Evolutionary conservation across 1,140 invertebrate genomes (phyloP), one percentile per base, ranked within the genome.

Genomic region (Tachypleus tridentatus): DNA sequence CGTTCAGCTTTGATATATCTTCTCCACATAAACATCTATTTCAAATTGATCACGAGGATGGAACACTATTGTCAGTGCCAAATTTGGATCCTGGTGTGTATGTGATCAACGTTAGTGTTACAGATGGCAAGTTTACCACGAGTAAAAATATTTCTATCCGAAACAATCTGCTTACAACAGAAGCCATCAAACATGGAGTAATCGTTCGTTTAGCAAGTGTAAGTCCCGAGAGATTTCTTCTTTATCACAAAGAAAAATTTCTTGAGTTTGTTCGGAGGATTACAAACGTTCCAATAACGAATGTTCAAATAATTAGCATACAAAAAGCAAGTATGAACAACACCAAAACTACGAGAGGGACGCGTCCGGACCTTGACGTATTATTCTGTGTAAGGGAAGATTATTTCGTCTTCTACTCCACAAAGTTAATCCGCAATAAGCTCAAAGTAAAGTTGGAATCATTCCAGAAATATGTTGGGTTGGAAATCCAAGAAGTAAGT

Each of bases 21-120:
- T 65, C 71, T 57, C 70, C 72, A 58, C 82, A 58, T 77, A 81
- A 60, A 83, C 85, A 72, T 60, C 77, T 93, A 11, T 94, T 95
- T 73, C 82, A 86, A 71, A 86, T 97, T 51, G 87, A 92, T 71
- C 79, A 84, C 10, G 74, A 83, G 5, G 85, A 88, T 72, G 93
- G 93, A 1, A 87, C 86, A 7, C 74, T 98, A n/a, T 82, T 84
- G 47, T 91, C 91, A 3, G 80, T 87, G n/a, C 86, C 88, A 0
- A 83, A 87, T 47, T 78, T 96, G 9, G 91, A 97, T 75, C 85
- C 89, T 29, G 94, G 94, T 4, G 83, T 88, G 51, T 97, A 97
- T 75, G 79, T 83, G 9, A 82, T 96, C 0, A 90, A 87, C 75
- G 84, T 97, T 1, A 85, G 83, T 62, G 91, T 84, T 0, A 77